Percentiles rank a stretch among this genome's conserved stretches.
phyloP scores from a whole-genome alignment of 2,888 invertebrate species.

The Campoplex nolae region DNA sequence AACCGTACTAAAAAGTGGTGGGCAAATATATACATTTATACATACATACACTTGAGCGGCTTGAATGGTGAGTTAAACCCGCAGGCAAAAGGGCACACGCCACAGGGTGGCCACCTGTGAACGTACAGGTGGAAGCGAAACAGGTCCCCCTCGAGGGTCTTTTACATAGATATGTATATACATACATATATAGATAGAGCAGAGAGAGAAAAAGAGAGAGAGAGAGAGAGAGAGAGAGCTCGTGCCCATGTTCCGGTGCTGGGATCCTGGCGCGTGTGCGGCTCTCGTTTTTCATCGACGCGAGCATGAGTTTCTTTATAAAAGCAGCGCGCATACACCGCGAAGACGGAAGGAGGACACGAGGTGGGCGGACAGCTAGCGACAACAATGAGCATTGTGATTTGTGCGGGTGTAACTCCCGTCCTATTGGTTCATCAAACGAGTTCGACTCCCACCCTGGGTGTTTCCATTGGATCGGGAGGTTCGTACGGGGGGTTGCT shows the following conservation, averaged over 20 bases:
- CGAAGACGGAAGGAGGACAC: conserved; percentile 70
- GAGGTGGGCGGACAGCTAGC: conserved; percentile 81
- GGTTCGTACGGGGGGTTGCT: conserved; percentile 76
- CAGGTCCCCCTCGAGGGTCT: conserved; percentile 55
- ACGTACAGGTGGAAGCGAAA: conserved; percentile 60
- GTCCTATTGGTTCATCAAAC: conserved; percentile 77
- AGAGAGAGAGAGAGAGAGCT: conserved; percentile 21
- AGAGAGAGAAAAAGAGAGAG: background rate
- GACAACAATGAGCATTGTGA: conserved; percentile 85
- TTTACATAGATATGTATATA: conserved; percentile 27
- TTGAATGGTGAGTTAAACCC: conserved; percentile 30
- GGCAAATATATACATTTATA: background rate
- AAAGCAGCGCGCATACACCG: conserved; percentile 28
- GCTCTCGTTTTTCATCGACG: conserved; percentile 50
- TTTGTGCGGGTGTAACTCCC: conserved; percentile 83
- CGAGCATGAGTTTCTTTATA: conserved; percentile 39
- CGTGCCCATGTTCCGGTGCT: conserved; percentile 41
- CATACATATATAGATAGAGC: conserved; percentile 6
- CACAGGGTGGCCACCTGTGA: conserved; percentile 60
- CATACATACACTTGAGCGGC: background rate
- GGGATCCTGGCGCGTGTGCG: conserved; percentile 56
- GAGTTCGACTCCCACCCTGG: conserved; percentile 75
- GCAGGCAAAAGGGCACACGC: conserved; percentile 50
- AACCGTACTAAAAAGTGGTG: background rate
- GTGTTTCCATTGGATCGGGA: conserved; percentile 76